phyloP scores from a whole-genome alignment of 64 coral and sea anemone genomes.

The Porites lutea region DNA sequence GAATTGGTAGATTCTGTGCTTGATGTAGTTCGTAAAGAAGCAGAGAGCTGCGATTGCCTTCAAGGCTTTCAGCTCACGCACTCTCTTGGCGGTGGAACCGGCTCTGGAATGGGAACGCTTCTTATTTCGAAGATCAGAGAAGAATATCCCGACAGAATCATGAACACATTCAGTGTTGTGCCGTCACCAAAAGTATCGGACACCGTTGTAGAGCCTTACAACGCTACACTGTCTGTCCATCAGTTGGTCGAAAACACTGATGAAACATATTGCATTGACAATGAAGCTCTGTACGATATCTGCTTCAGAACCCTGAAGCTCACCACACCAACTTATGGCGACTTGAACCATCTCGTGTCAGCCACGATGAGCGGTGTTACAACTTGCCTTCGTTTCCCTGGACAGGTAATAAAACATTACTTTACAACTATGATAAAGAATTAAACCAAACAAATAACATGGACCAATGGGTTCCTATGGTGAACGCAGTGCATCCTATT shows the following conservation, averaged over 20 bases:
- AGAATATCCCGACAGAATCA: slow-evolving; percentile 91
- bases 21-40: slow-evolving; percentile 84
- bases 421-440: background rate
- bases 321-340: slow-evolving; percentile 82
- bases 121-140: slow-evolving; percentile 91
- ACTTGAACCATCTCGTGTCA: slow-evolving; percentile 79
- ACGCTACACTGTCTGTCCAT: slow-evolving; percentile 89
- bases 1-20: slow-evolving; percentile 89
- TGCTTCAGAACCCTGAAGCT: slow-evolving; percentile 82
- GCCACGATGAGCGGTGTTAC: slow-evolving; percentile 86
- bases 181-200: slow-evolving; percentile 90
- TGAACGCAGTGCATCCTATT: too few species aligned
- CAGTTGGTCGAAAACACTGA: slow-evolving; percentile 90
- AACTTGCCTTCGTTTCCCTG: slow-evolving; percentile 80
- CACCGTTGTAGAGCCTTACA: slow-evolving; percentile 91
- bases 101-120: slow-evolving; percentile 87
- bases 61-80: slow-evolving; percentile 93
- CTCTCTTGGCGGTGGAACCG: slow-evolving; percentile 82
- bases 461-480: too few species aligned
- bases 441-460: background rate
- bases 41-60: slow-evolving; percentile 85
- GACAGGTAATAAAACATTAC: slow-evolving; percentile 33
- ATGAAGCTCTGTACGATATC: slow-evolving; percentile 83
- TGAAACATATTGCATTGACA: slow-evolving; percentile 85
- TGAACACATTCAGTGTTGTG: slow-evolving; percentile 90